Conservation (phyloP, 1,140 invertebrate genomes). For the Drosophila lacteicornis region DNA sequence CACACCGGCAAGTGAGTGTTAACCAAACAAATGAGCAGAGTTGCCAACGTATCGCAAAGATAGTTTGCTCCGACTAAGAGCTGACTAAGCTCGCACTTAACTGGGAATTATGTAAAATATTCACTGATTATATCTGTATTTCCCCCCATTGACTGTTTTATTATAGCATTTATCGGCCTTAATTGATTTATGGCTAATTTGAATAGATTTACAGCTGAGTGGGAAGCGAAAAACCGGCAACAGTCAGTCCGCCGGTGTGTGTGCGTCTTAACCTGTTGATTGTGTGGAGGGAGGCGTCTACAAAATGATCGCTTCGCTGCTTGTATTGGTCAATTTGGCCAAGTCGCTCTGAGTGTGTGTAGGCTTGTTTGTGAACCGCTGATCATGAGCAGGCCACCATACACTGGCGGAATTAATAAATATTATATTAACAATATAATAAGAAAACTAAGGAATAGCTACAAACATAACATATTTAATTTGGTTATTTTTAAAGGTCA, state of each 20-base stretch:
- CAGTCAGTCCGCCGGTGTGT: not conserved
- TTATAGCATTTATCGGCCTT: constrained; percentile 53
- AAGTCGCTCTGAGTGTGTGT: constrained; percentile 31
- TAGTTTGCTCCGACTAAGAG: not conserved
- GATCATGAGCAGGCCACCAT: constrained; percentile 30
- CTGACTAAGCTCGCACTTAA: constrained; percentile 22
- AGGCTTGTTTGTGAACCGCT: constrained; percentile 35
- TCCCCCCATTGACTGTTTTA: constrained; percentile 40
- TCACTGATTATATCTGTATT: constrained; percentile 54
- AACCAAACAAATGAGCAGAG: constrained; percentile 55
- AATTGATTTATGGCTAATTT: constrained; percentile 81
- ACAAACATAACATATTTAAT: no score
- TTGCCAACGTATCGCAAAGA: constrained; percentile 56
- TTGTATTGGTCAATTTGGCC: constrained; percentile 63
- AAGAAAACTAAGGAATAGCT: no score
- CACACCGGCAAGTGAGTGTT: constrained; percentile 17
- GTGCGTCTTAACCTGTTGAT: constrained; percentile 13
- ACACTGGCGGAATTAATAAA: constrained; percentile 29
- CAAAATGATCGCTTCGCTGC: constrained; percentile 51
- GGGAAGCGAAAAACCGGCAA: constrained; percentile 59
- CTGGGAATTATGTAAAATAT: constrained; percentile 35
- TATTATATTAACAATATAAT: no score
- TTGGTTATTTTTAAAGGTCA: no score
- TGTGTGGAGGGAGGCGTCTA: constrained; percentile 57
- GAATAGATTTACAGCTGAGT: constrained; percentile 74